Evolutionary conservation across 2,888 invertebrate species (phyloP).

Genomic region (Dynastes tityus): DNA sequence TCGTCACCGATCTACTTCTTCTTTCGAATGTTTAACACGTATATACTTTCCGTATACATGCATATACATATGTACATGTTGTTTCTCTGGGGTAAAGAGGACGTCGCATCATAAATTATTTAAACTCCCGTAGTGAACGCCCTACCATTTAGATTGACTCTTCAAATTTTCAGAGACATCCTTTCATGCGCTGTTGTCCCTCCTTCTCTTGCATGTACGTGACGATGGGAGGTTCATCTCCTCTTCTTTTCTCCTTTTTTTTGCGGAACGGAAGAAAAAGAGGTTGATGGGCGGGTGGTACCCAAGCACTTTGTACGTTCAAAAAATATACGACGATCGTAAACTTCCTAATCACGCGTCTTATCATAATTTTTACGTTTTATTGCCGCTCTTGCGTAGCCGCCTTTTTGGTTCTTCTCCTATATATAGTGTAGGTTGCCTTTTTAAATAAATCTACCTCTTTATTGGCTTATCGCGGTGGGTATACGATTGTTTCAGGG

Average conservation of each 20-base stretch:
- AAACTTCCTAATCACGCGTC: slow-evolving; percentile 37
- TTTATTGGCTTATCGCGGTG: not conserved
- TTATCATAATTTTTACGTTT: slow-evolving; percentile 43
- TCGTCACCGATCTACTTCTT: slow-evolving; percentile 1
- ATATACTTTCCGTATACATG: not conserved
- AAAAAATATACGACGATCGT: slow-evolving; percentile 37
- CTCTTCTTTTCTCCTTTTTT: not conserved
- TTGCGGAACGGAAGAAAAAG: not conserved
- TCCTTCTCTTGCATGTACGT: not conserved
- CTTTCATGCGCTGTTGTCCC: slow-evolving; percentile 15
- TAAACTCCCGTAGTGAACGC: slow-evolving; percentile 42
- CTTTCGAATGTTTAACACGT: slow-evolving; percentile 3
- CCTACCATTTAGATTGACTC: slow-evolving; percentile 45
- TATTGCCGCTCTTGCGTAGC: slow-evolving; percentile 5
- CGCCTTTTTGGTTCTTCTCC: not conserved
- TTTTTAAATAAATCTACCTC: not conserved
- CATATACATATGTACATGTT: slow-evolving; percentile 10
- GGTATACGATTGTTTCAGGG: not conserved
- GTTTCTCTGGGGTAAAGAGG: slow-evolving; percentile 22
- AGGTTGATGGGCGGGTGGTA: not conserved
- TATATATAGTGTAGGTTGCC: not conserved
- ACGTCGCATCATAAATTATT: slow-evolving; percentile 37
- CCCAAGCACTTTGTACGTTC: not conserved
- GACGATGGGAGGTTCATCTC: not conserved
- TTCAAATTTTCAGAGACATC: slow-evolving; percentile 45